These are phyloP conservation scores for Stylophora pistillata DNA, from an alignment of 64 coral and sea anemone genomes.

Conservation along the genomic window DNA sequence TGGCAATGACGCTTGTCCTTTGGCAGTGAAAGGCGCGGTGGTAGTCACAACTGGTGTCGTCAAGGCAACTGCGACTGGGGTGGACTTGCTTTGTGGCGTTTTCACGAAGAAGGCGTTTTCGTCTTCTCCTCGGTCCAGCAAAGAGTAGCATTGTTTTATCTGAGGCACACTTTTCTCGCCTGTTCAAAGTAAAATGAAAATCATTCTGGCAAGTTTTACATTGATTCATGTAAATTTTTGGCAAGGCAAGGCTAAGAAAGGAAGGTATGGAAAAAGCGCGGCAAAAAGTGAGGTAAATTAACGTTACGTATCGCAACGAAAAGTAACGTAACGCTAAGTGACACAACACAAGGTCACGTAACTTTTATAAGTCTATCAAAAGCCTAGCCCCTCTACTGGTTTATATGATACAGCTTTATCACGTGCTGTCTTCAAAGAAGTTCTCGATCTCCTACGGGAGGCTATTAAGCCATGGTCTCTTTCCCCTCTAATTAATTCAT, in stretches of 20 bases:
- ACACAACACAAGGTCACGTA: too few relatives aligned
- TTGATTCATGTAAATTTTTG: not conserved
- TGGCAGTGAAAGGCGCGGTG: not conserved
- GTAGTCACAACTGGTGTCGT: conserved; percentile 19
- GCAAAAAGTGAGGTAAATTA: too few relatives aligned
- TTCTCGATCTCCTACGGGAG: too few relatives aligned
- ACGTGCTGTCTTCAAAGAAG: too few relatives aligned
- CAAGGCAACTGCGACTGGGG: not conserved
- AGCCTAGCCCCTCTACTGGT: too few relatives aligned
- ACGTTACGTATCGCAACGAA: too few relatives aligned
- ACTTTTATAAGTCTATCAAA: too few relatives aligned
- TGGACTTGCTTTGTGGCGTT: conserved; percentile 16
- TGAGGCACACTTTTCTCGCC: conserved; percentile 53
- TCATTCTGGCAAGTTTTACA: too few relatives aligned
- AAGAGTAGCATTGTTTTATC: conserved; percentile 77
- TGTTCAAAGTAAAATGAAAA: conserved; percentile 2
- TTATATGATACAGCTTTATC: too few relatives aligned
- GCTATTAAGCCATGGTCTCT: not conserved
- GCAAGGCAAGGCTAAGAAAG: too few relatives aligned
- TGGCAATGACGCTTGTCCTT: not conserved
- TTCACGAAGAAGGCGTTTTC: not conserved
- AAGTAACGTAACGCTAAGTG: too few relatives aligned
- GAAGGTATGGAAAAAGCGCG: too few relatives aligned
- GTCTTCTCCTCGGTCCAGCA: conserved; percentile 18
- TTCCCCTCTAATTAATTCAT: not conserved